phyloP scores from a whole-genome alignment of 1,140 invertebrate species.

The Steinernema feltiae region DNA sequence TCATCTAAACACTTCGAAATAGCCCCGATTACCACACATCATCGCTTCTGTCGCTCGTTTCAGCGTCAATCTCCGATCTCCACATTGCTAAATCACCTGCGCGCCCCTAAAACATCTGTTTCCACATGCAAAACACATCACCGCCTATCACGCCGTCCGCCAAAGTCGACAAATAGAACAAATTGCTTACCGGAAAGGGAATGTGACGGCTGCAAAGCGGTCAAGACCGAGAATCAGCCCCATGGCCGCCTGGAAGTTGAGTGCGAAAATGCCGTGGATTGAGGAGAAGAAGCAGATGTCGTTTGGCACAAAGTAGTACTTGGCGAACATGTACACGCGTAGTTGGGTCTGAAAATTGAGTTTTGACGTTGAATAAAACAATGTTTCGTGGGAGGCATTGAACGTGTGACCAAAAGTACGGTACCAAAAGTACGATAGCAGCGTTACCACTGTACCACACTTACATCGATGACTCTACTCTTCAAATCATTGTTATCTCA shows the following conservation, averaged over 20 bases:
- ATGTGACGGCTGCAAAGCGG: not conserved
- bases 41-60: not conserved
- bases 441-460: too few species aligned
- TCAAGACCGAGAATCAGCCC: not conserved
- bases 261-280: not conserved
- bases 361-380: too few species aligned
- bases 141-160: not conserved
- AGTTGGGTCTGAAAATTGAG: not conserved
- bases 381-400: too few species aligned
- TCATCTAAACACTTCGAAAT: too few species aligned
- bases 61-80: not conserved
- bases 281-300: not conserved
- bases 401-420: too few species aligned
- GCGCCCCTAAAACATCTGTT: not conserved
- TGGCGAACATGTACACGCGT: not conserved
- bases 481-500: too few species aligned
- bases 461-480: too few species aligned
- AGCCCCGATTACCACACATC: too few species aligned
- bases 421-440: too few species aligned
- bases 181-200: not conserved
- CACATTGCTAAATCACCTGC: not conserved
- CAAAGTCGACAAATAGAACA: not conserved
- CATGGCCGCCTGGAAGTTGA: conserved; percentile 1
- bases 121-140: not conserved
- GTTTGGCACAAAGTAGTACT: not conserved